A percentile compares a stretch with the other conserved stretches of the same genome.
phyloP scores from a whole-genome alignment of 2,888 invertebrate species.

The Bellardia pandia region DNA sequence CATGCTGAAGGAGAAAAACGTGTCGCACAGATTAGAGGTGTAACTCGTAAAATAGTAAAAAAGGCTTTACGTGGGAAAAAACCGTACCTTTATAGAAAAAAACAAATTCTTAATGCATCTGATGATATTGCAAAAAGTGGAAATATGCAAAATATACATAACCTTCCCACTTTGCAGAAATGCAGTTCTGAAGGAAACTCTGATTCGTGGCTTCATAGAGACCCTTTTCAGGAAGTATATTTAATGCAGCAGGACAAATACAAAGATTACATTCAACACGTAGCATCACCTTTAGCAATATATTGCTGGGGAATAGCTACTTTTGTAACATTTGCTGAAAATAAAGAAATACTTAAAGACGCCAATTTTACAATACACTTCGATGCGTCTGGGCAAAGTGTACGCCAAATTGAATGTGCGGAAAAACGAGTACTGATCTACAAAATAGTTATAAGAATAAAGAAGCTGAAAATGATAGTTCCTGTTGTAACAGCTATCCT shows the following conservation, averaged over 20 bases:
- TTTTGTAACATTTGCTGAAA: slow-evolving; percentile 1
- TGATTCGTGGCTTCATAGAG: neutral
- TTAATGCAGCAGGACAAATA: neutral
- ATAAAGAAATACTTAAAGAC: neutral
- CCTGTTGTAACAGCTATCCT: neutral
- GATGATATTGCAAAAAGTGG: neutral
- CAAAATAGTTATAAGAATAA: too few species aligned
- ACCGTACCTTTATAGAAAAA: neutral
- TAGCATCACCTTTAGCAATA: neutral
- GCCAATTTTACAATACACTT: neutral
- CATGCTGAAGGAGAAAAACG: neutral
- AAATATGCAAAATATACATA: slow-evolving; percentile 6
- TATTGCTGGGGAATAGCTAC: neutral
- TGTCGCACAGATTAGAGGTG: neutral
- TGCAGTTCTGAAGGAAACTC: neutral
- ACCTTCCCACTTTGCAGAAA: neutral
- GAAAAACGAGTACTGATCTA: neutral
- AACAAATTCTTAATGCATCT: neutral
- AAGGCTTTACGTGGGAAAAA: neutral
- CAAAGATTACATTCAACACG: neutral
- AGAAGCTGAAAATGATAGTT: neutral
- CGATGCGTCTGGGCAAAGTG: neutral
- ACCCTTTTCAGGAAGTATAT: neutral
- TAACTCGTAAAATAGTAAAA: neutral
- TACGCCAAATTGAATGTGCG: slow-evolving; percentile 2